Conservation (phyloP, 2,888 invertebrate species). For the Lochmaea crataegi region DNA sequence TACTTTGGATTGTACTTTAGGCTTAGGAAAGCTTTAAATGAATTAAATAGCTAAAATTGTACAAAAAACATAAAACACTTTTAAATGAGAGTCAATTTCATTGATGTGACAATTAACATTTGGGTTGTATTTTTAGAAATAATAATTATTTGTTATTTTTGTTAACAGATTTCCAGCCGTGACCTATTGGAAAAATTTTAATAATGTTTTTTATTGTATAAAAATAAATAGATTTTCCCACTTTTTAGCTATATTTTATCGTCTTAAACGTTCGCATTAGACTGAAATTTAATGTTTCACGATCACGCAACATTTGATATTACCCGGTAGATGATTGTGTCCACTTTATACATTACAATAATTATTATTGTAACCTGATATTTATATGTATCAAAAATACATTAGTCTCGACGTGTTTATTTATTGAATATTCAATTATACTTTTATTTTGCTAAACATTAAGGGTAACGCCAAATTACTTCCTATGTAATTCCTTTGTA, state of each 20-base stretch:
- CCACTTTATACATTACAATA: conserved; percentile 1
- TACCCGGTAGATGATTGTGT: not conserved
- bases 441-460: not conserved
- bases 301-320: conserved; percentile 13
- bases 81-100: too few species aligned
- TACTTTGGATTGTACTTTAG: too few species aligned
- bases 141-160: not conserved
- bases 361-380: not conserved
- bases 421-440: not conserved
- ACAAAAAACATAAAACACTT: too few species aligned
- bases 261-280: not conserved
- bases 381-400: not conserved
- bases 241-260: conserved; percentile 6
- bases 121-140: not conserved
- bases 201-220: not conserved
- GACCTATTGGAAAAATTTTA: not conserved
- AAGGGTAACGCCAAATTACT: too few species aligned
- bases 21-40: too few species aligned
- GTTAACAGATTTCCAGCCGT: not conserved
- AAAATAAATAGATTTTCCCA: conserved; percentile 10
- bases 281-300: not conserved
- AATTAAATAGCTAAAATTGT: too few species aligned
- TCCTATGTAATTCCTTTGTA: too few species aligned
- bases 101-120: not conserved
- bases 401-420: not conserved